Evolutionary conservation across 2,113 vertebrate genomes (phyloP).

Genomic region (Phaethornis superciliosus): DNA sequence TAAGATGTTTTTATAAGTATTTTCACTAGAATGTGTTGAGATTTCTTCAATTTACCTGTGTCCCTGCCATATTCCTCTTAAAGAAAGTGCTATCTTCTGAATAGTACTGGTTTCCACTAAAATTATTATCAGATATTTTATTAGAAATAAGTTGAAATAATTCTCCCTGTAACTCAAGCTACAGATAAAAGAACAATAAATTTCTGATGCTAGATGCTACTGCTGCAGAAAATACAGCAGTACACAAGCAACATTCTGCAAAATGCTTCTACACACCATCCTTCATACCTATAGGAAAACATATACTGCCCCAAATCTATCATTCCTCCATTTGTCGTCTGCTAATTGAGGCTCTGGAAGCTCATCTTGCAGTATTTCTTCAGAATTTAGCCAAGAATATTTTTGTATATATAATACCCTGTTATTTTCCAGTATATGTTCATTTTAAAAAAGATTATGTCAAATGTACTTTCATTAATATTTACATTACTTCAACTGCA

Average conservation of each 20-base stretch:
- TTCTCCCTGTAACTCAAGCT: neutral
- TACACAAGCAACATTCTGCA: neutral
- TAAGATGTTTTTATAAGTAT: neutral
- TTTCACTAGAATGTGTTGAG: neutral
- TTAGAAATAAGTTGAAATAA: neutral
- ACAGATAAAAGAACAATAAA: neutral
- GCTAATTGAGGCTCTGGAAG: neutral
- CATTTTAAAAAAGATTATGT: neutral
- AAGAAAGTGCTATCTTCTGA: neutral
- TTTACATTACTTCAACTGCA: neutral
- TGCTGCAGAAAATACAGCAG: neutral
- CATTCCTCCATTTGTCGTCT: neutral
- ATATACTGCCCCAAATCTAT: neutral
- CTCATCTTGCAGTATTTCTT: neutral
- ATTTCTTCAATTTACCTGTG: neutral
- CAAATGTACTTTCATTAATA: constrained; percentile 7
- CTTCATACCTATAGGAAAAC: neutral
- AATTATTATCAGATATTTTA: neutral
- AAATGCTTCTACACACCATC: neutral
- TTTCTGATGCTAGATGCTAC: neutral
- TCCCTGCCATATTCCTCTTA: neutral
- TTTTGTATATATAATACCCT: neutral
- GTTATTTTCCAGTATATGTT: neutral
- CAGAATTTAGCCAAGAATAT: neutral
- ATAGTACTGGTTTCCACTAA: neutral